phyloP scores from a whole-genome alignment of 2,797 vertebrate genomes.

The Epinephelus coioides region DNA sequence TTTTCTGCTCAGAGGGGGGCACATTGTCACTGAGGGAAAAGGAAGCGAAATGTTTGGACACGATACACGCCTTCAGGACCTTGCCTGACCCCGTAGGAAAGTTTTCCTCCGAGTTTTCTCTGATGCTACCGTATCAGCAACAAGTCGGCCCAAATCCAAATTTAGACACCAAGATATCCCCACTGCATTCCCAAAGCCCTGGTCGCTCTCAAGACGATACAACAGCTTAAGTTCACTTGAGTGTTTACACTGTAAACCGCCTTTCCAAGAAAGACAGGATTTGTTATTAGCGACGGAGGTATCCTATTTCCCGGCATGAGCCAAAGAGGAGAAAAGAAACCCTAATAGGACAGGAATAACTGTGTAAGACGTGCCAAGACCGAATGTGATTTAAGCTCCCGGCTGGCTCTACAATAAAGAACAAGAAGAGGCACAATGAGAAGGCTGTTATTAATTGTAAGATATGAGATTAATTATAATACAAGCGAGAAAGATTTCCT shows the following conservation, averaged over 20 bases:
- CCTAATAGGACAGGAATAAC: constrained; percentile 68
- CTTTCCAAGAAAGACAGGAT: constrained; percentile 81
- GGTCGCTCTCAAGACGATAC: constrained; percentile 41
- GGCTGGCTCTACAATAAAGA: constrained; percentile 25
- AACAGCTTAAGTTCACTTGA: constrained; percentile 71
- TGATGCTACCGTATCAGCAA: constrained; percentile 24
- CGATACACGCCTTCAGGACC: constrained; percentile 20
- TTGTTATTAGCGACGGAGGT: constrained; percentile 71
- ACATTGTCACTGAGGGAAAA: constrained; percentile 59
- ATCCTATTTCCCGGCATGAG: constrained; percentile 70
- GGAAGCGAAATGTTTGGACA: constrained; percentile 51
- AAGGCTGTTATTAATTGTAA: constrained; percentile 29
- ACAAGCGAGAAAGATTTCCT: constrained; percentile 29
- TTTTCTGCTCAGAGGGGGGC: constrained; percentile 44
- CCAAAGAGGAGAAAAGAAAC: constrained; percentile 62
- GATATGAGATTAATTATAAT: constrained; percentile 28
- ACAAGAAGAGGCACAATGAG: constrained; percentile 26
- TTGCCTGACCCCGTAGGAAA: constrained; percentile 16
- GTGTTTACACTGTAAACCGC: constrained; percentile 78
- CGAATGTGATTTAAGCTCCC: constrained; percentile 51
- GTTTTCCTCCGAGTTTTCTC: constrained; percentile 11
- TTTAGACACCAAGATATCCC: constrained; percentile 46
- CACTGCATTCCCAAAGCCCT: constrained; percentile 24
- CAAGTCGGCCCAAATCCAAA: constrained; percentile 35
- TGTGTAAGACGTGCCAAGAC: constrained; percentile 47